Percentiles rank a stretch among this genome's conserved stretches.
These are phyloP conservation scores for Polypterus bichir DNA, from an alignment of 2,113 vertebrate genomes.

Conservation along the genomic window DNA sequence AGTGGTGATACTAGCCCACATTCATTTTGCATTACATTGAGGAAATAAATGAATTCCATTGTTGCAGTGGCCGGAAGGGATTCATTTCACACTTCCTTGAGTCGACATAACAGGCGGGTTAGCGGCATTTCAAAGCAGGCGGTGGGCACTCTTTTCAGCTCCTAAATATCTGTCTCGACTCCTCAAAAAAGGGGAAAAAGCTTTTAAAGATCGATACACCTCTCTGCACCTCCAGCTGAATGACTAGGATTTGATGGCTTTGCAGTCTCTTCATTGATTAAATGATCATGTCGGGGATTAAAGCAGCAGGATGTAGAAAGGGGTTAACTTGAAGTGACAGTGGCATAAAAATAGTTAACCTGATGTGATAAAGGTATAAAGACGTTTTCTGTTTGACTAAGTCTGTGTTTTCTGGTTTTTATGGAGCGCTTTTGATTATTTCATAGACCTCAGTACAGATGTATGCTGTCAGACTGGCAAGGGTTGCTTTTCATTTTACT, in stretches of 20 bases:
- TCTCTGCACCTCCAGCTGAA: slow-evolving; percentile 24
- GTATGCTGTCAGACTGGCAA: too few species aligned
- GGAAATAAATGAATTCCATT: slow-evolving; percentile 29
- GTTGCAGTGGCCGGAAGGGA: slow-evolving; percentile 10
- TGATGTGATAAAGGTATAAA: too few species aligned
- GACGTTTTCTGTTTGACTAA: too few species aligned
- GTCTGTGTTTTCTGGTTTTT: too few species aligned
- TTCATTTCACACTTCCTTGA: slow-evolving; percentile 21
- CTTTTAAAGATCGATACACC: slow-evolving; percentile 28
- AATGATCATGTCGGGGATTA: background rate
- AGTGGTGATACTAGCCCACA: background rate
- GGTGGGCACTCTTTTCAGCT: slow-evolving; percentile 15
- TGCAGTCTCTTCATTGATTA: slow-evolving; percentile 18
- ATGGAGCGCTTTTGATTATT: too few species aligned
- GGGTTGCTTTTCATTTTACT: too few species aligned
- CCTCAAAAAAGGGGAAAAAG: slow-evolving; percentile 15
- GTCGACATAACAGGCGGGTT: slow-evolving; percentile 1
- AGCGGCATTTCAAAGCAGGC: slow-evolving; percentile 13
- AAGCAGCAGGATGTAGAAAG: background rate
- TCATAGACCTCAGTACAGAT: too few species aligned
- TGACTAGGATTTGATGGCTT: slow-evolving; percentile 20
- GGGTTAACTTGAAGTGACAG: background rate
- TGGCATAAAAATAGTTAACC: background rate
- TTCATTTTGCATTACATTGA: slow-evolving; percentile 7
- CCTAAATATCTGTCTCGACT: slow-evolving; percentile 13